These are phyloP conservation scores for Ciconia stormi DNA, from an alignment of 2,113 vertebrate genomes.

Conservation along the genomic window DNA sequence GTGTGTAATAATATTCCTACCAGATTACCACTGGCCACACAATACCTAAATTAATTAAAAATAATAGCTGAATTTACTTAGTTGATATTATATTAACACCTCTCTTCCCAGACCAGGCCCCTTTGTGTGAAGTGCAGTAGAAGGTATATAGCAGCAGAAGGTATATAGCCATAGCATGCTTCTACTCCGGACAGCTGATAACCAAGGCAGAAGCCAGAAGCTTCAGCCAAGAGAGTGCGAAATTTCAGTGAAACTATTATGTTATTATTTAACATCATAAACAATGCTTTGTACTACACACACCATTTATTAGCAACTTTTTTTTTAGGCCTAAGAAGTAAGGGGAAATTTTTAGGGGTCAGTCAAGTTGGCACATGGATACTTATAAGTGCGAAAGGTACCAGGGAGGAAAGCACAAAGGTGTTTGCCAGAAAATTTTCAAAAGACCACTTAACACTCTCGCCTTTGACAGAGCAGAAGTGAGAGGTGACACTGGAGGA, in stretches of 20 bases:
- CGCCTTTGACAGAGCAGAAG: neutral
- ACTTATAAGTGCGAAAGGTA: neutral
- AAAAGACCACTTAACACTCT: neutral
- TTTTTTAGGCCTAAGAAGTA: neutral
- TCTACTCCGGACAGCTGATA: neutral
- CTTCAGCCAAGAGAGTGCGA: neutral
- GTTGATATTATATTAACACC: neutral
- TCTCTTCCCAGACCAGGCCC: neutral
- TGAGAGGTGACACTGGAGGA: neutral
- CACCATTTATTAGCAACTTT: neutral
- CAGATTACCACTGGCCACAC: constrained; percentile 2
- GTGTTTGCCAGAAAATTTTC: neutral
- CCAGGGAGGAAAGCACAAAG: neutral
- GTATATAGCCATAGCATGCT: neutral
- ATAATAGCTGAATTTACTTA: neutral
- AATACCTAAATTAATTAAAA: constrained; percentile 6
- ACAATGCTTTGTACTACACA: neutral
- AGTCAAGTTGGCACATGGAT: neutral
- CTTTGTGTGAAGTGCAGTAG: neutral
- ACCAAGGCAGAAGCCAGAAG: neutral
- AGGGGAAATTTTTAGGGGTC: neutral
- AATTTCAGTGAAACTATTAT: neutral
- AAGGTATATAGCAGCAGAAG: neutral
- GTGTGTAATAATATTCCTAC: neutral
- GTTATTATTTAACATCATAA: neutral